Evolutionary conservation across 2,113 vertebrate genomes (phyloP).

Genomic region (Channa argus): DNA sequence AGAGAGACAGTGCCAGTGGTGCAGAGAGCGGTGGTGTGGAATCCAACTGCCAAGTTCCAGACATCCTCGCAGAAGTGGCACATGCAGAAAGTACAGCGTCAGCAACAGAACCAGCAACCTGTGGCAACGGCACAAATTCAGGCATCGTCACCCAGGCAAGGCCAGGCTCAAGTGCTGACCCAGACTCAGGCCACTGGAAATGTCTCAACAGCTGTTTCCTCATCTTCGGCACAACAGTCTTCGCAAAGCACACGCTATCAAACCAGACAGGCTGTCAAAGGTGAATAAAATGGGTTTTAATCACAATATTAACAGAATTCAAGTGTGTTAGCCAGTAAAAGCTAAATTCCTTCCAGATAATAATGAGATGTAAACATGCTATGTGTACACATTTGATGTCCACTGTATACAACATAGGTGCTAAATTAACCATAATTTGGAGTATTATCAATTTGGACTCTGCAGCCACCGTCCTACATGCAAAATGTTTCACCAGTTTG

Average conservation of each 20-base stretch:
- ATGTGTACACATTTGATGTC: background rate
- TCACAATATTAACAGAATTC: background rate
- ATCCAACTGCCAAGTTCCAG: slow-evolving; percentile 94
- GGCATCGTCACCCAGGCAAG: slow-evolving; percentile 80
- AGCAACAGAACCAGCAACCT: slow-evolving; percentile 86
- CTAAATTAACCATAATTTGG: background rate
- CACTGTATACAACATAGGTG: background rate
- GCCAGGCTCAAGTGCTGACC: slow-evolving; percentile 58
- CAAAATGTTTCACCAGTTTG: background rate
- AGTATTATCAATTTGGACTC: background rate
- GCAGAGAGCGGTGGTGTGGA: slow-evolving; percentile 94
- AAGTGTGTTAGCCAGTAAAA: background rate
- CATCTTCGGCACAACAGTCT: slow-evolving; percentile 75
- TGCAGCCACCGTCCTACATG: background rate
- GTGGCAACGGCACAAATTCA: slow-evolving; percentile 61
- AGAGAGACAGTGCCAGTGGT: slow-evolving; percentile 94
- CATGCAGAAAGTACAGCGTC: slow-evolving; percentile 96
- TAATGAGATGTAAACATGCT: background rate
- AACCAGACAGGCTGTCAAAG: slow-evolving; percentile 97
- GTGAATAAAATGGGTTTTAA: slow-evolving; percentile 74
- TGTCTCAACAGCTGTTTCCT: slow-evolving; percentile 47
- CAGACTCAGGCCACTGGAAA: slow-evolving; percentile 59
- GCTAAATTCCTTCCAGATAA: too few species aligned
- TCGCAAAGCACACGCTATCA: slow-evolving; percentile 95
- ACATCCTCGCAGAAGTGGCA: slow-evolving; percentile 99